Percentiles rank a stretch among this genome's conserved stretches.
Evolutionary conservation across 2,888 invertebrate species (phyloP).

Genomic region (Artemia sinica): DNA sequence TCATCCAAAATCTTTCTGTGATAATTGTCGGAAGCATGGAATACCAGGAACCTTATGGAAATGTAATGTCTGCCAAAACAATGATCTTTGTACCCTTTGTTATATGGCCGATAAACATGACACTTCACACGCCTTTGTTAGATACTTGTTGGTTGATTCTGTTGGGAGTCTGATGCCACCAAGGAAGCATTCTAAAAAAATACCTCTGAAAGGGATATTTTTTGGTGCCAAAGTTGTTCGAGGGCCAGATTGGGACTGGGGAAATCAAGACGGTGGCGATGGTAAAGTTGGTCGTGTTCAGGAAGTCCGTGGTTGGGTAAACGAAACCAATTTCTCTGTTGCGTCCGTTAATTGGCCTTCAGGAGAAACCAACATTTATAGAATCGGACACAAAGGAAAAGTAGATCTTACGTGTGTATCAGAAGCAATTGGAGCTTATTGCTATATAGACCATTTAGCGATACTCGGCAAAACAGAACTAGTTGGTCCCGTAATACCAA

Average conservation of each 20-base stretch:
- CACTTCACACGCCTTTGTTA: constrained; percentile 51
- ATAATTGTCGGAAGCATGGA: constrained; percentile 58
- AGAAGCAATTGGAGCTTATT: constrained; percentile 49
- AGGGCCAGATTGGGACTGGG: constrained; percentile 80
- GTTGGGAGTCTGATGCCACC: constrained; percentile 44
- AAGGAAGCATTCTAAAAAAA: constrained; percentile 47
- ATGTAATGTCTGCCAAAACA: constrained; percentile 58
- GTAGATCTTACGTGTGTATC: constrained; percentile 63
- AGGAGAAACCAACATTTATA: constrained; percentile 64
- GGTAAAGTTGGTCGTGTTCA: constrained; percentile 60
- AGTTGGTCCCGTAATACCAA: not conserved
- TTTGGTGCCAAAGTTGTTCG: constrained; percentile 59
- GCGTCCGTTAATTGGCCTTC: constrained; percentile 67
- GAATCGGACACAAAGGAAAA: constrained; percentile 68
- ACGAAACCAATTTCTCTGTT: constrained; percentile 65
- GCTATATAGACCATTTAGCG: constrained; percentile 65
- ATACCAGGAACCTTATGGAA: constrained; percentile 67
- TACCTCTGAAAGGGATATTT: constrained; percentile 59
- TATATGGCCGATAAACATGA: constrained; percentile 69
- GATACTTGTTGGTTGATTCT: constrained; percentile 52
- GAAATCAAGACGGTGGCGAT: constrained; percentile 58
- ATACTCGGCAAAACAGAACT: constrained; percentile 41
- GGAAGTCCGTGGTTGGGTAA: constrained; percentile 73
- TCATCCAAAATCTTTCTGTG: constrained; percentile 63
- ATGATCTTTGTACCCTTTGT: constrained; percentile 65